A percentile compares a stretch with the other conserved stretches of the same genome.
These are phyloP conservation scores for Pelusios castaneus DNA, from an alignment of 2,113 vertebrate genomes.

Conservation along the genomic window DNA sequence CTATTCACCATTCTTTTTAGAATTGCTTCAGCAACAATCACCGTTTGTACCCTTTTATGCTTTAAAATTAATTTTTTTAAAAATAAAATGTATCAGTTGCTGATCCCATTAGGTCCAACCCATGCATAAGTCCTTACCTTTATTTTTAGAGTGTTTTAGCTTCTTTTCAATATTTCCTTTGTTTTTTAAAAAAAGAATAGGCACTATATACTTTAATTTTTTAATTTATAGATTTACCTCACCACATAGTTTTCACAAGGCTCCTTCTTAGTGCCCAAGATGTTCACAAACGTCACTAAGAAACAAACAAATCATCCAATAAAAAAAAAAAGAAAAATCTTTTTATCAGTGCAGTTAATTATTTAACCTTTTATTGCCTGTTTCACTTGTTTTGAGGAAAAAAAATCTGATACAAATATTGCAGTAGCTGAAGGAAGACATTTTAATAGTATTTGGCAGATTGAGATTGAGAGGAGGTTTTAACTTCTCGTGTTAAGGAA, in stretches of 20 bases:
- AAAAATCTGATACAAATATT: background rate
- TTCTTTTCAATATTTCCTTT: background rate
- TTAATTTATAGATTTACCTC: background rate
- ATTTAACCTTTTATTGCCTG: background rate
- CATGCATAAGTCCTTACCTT: background rate
- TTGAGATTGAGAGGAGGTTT: background rate
- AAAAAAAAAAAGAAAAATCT: background rate
- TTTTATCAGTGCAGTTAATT: background rate
- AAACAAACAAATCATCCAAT: background rate
- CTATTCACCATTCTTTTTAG: constrained; percentile 27
- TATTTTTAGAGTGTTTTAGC: constrained; percentile 17
- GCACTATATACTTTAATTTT: background rate
- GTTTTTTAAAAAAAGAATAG: background rate
- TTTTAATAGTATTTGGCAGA: background rate
- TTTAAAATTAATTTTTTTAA: background rate
- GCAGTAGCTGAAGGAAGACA: background rate
- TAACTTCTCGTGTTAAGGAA: background rate
- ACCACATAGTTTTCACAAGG: background rate
- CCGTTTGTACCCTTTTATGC: background rate
- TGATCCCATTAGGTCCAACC: background rate
- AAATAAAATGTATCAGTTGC: constrained; percentile 30
- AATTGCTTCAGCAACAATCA: background rate
- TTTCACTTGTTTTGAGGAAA: background rate
- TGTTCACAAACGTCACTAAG: background rate
- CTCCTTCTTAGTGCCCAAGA: background rate